Base-by-base conservation (phyloP, 2,888 invertebrate genomes). In the Sicus ferrugineus region DNA sequence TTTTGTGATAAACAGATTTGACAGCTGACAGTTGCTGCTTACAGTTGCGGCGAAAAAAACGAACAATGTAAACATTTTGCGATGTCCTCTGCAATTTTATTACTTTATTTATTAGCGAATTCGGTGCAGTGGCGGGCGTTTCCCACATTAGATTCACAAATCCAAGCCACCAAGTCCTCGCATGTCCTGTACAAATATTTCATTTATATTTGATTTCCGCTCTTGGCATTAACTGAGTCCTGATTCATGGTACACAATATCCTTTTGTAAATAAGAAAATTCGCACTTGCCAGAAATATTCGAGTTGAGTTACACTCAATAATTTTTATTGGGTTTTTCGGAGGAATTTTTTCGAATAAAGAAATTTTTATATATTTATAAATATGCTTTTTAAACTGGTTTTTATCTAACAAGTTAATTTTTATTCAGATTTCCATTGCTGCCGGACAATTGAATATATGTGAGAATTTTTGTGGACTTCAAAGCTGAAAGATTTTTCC, bases 221-320 rank as follows among this genome's bases (percentile, higher is more conserved):
- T 66, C 50, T 23, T 26, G 34, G 52, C 34, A 42, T 68, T 68
- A 64, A 46, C 56, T 71, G 71, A 62, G 75, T 78, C 77, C 78
- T 80, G 79, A 80, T 80, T 80, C 79, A 80, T 76, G 75, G 76
- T 75, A 72, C 70, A 73, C 78, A 80, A 80, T 80, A 80, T 80
- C 79, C 79, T 80, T 74, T 78, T 21, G 66, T 66, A 72, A 72
- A 72, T 70, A 67, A 56, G 30, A 59, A 58, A 69, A 48, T 46
- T 34, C 26, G 46, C 42, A 34, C 42, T 11, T 9, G 11, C 11
- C 11, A 11, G 42, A 42, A 42, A n/a, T 42, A n/a, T n/a, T 42
- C n/a, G 42, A 42, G n/a, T 42, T 42, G 4, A 16, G 1, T n/a
- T 21, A 16, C 2, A 23, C 21, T 21, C 28, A 34, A 30, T 1